phyloP scores from a whole-genome alignment of 2,797 vertebrate genomes.

The Lepidocolaptes lacrymiger region DNA sequence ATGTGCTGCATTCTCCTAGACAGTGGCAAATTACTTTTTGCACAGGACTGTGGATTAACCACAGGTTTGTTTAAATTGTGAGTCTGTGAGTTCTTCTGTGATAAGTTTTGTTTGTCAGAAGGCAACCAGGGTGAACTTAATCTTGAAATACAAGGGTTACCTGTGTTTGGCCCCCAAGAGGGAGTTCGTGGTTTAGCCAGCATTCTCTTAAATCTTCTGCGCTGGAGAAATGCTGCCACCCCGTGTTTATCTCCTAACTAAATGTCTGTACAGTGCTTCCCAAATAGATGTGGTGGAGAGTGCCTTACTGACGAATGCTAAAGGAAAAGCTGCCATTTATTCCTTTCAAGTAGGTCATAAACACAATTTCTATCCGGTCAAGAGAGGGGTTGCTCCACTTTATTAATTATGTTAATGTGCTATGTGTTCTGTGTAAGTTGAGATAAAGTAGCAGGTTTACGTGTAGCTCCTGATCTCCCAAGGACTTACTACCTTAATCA shows the following conservation, averaged over 20 bases:
- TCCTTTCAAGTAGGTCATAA: not conserved
- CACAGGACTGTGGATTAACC: not conserved
- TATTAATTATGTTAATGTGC: not conserved
- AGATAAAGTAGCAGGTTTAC: not conserved
- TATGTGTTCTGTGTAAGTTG: not conserved
- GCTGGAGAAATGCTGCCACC: not conserved
- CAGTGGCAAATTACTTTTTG: not conserved
- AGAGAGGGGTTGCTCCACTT: not conserved
- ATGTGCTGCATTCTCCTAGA: fast-evolving
- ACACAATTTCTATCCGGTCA: not conserved
- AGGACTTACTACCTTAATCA: not conserved
- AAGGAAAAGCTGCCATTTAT: not conserved
- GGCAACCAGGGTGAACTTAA: not conserved
- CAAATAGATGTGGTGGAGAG: too few species aligned
- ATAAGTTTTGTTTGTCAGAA: not conserved
- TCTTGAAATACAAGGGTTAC: not conserved
- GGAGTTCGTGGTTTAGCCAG: not conserved
- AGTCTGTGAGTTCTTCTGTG: not conserved
- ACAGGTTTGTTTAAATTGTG: not conserved
- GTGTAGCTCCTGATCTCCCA: not conserved
- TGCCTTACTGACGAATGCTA: not conserved
- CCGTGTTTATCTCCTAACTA: not conserved
- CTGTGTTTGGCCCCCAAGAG: not conserved
- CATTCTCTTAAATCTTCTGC: not conserved
- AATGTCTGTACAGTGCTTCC: not conserved